Evolutionary conservation across 2,888 invertebrate species (phyloP).

Genomic region (Ectemnius continuus): DNA sequence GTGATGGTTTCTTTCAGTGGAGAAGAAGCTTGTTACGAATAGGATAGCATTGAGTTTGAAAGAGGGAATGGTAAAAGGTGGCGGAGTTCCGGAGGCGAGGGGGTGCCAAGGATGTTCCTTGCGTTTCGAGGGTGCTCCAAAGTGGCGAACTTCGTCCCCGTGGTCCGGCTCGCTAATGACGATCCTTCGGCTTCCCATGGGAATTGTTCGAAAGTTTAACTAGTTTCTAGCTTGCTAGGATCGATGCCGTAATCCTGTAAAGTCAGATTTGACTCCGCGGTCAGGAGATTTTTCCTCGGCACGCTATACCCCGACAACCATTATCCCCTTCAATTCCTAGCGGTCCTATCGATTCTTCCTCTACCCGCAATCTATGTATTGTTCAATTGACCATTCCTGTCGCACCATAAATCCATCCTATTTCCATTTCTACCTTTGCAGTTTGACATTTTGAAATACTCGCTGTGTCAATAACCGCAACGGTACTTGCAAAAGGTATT

Average conservation of each 20-base stretch:
- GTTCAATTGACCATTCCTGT: neutral
- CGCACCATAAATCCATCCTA: too few species aligned
- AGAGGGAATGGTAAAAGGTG: conserved; percentile 10
- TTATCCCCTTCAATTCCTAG: neutral
- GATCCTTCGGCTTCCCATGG: conserved; percentile 44
- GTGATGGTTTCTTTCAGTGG: conserved; percentile 10
- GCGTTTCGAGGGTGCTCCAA: conserved; percentile 41
- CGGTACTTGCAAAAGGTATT: too few species aligned
- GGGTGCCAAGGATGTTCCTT: conserved; percentile 36
- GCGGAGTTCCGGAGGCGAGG: conserved; percentile 9
- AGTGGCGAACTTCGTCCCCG: conserved; percentile 56
- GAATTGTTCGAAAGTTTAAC: conserved; percentile 57
- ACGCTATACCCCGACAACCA: neutral
- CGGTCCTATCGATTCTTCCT: neutral
- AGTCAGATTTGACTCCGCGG: conserved; percentile 44
- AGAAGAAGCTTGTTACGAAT: neutral
- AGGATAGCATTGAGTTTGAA: neutral
- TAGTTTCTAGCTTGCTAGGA: conserved; percentile 51
- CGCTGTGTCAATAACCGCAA: too few species aligned
- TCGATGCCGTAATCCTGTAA: conserved; percentile 42
- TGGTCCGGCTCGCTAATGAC: conserved; percentile 52
- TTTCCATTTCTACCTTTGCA: too few species aligned
- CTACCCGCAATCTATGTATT: neutral
- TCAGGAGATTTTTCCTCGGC: conserved; percentile 21
- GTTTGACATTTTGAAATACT: too few species aligned